Evolutionary conservation across 1,140 invertebrate genomes (phyloP), one percentile per base, ranked within the genome.

Genomic region (Anastatus disparis): DNA sequence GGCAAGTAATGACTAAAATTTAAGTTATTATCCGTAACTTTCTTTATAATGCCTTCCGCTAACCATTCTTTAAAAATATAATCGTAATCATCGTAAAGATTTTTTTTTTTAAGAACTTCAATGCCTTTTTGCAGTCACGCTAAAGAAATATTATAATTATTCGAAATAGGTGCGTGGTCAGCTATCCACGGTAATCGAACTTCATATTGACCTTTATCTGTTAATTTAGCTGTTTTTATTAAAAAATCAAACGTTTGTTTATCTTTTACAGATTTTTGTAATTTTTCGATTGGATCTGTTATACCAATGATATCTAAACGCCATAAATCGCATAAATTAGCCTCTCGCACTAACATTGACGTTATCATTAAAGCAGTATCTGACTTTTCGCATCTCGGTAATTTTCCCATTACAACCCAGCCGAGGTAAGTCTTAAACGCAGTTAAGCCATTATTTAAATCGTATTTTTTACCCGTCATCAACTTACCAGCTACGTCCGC

Each of bases 41-140:
- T 2, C 38, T 75, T 69, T 22, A 74, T 72, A 29, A 76, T 68
- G n/a, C 53, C 46, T 17, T 72, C n/a, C 1, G 52, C 4, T 7
- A 55, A 8, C 52, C 52, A 55, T 13, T 55, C 52, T 31, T 31
- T 7, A 15, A 55, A 55, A 3, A 55, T n/a, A 44, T 31, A 35
- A 48, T 29, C 26, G 31, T 63, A 63, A 29, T 12, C 61, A 1
- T 63, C 15, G 6, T 29, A 63, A 13, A 63, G 24, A 2, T 17
- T 17, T 3, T 53, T 17, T 3, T 10, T 15, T 29, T 64, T 27
- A 3, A 64, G 27, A 6, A 8, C 35, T 1, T n/a, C 8, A 10
- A n/a, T 15, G 8, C 8, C 15, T 12, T 15, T 44, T 44, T 44
- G 6, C n/a, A 44, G 40, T 8, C 40, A 3, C 3, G 3, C n/a